Conservation (phyloP, 2,888 invertebrate species). For the Gryllus longicercus region DNA sequence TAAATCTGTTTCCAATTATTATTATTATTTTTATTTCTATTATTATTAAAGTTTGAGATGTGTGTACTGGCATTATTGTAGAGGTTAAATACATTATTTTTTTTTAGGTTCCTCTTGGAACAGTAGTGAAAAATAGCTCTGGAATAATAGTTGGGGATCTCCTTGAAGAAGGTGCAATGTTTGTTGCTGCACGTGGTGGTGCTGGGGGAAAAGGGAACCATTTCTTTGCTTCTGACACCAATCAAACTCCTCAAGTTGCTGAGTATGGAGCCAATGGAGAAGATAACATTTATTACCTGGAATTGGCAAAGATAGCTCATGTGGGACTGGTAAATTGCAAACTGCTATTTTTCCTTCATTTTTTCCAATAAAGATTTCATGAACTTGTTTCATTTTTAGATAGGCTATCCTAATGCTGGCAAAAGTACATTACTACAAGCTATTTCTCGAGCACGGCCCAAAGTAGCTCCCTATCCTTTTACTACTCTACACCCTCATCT, state of each 20-base stretch:
- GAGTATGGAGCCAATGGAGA: conserved; percentile 89
- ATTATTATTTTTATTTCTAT: not conserved
- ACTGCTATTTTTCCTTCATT: not conserved
- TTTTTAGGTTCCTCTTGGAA: conserved; percentile 74
- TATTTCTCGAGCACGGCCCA: conserved; percentile 80
- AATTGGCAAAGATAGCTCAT: conserved; percentile 90
- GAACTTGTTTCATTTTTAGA: conserved; percentile 46
- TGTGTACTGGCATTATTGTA: not conserved
- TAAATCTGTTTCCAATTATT: no score
- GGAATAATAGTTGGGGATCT: conserved; percentile 68
- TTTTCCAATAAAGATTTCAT: not conserved
- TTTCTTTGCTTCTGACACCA: conserved; percentile 77
- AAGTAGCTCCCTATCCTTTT: conserved; percentile 89
- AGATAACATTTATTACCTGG: conserved; percentile 64
- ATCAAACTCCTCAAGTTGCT: conserved; percentile 77
- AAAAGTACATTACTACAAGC: conserved; percentile 87
- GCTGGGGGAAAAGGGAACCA: conserved; percentile 94
- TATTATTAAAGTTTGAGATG: not conserved
- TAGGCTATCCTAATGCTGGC: conserved; percentile 89
- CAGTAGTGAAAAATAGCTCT: conserved; percentile 59
- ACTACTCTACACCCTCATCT: conserved; percentile 86
- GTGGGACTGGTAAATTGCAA: conserved; percentile 68
- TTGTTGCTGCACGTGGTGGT: conserved; percentile 91
- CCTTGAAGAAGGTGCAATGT: conserved; percentile 64
- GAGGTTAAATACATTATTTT: not conserved